Base-by-base conservation (phyloP, 2,797 vertebrate genomes). In the Syncerus caffer region DNA sequence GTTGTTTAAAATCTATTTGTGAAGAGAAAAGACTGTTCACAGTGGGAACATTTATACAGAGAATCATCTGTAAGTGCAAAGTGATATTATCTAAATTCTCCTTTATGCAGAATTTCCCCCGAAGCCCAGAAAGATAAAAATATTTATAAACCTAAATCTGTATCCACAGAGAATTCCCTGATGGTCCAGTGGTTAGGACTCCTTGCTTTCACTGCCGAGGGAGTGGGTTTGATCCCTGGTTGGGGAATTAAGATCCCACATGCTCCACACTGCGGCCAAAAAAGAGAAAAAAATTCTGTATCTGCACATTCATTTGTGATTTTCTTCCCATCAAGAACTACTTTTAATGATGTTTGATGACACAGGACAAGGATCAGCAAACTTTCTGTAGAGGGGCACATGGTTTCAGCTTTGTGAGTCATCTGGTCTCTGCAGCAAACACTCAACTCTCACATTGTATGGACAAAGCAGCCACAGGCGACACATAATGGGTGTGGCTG, bases 11-110 rank as follows among this genome's bases (percentile, higher is more conserved):
- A 76, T 90, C 90, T 87, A 89, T 76, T 93, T 87, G 76, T 50
- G 84, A 83, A 96, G 80, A 93, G 71, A 85, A 96, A 90, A 45
- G 71, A 89, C 58, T 93, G 51, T 62, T 93, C 95, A 83, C 57
- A 80, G 80, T 47, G 74, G 82, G 21, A 82, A 95, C 50, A 80
- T 38, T 92, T 55, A 84, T 58, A 86, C 55, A 92, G 45, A 95
- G 53, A 95, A 96, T 80, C 74, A 94, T 60, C 53, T 85, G 8
- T 58, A 94, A 86, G 19, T 78, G 16, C 51, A 79, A 89, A 93
- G 62, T 90, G 64, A 85, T 89, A 85, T 25, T 58, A 19, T 96
- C 67, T 87, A 91, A 84, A 84, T 31, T 71, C 60, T n/a, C 27
- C 92, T 82, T 87, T 83, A 42, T 58, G 67, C 16, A 89, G 42